phyloP scores from a whole-genome alignment of 2,888 invertebrate species.

The Nematopogon swammerdamellus region DNA sequence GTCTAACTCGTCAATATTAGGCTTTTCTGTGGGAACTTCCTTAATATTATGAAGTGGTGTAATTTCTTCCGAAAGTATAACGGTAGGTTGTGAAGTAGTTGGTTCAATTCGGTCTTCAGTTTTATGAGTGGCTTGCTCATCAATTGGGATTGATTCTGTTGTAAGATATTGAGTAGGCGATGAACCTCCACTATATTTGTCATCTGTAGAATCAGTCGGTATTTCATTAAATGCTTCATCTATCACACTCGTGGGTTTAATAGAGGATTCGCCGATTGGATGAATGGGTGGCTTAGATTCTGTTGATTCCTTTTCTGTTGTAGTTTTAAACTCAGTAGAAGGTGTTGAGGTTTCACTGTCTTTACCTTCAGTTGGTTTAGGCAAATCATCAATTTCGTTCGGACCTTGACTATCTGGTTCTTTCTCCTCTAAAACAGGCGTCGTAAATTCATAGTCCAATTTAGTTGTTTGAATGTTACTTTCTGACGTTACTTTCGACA shows the following conservation, averaged over 20 bases:
- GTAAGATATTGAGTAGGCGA: background rate
- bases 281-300: background rate
- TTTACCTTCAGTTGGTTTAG: too few species aligned
- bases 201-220: background rate
- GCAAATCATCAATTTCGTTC: too few species aligned
- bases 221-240: slow-evolving; percentile 3
- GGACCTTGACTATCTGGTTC: background rate
- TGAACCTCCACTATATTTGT: background rate
- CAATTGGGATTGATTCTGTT: slow-evolving; percentile 1
- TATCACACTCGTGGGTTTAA: slow-evolving; percentile 1
- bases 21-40: background rate
- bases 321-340: background rate
- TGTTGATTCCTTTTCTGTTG: background rate
- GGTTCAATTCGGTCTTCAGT: slow-evolving; percentile 2
- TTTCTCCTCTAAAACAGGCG: background rate
- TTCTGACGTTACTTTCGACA: background rate
- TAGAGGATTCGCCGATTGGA: too few species aligned
- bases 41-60: too few species aligned
- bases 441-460: background rate
- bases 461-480: background rate
- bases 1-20: background rate
- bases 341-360: too few species aligned
- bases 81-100: slow-evolving; percentile 6
- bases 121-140: slow-evolving; percentile 1
- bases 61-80: too few species aligned